These are phyloP conservation scores for Neodiprion pinetum DNA, from an alignment of 1,140 invertebrate genomes.

Conservation along the genomic window DNA sequence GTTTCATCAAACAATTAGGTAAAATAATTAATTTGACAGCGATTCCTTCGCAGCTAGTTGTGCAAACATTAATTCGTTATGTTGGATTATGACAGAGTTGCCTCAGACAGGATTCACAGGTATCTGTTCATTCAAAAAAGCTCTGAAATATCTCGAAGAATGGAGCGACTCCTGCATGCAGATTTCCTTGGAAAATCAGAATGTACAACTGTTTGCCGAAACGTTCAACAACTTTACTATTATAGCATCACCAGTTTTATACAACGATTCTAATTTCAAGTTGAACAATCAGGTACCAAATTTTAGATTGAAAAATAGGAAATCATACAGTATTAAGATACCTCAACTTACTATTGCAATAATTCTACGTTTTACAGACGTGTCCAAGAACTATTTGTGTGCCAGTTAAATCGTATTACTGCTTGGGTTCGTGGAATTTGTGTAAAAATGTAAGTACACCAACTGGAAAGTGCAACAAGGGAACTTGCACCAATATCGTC, in stretches of 20 bases:
- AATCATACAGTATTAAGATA: constrained; percentile 38
- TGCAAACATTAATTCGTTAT: not conserved
- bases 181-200: constrained; percentile 46
- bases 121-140: constrained; percentile 52
- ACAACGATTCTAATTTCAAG: constrained; percentile 39
- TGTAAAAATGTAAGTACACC: constrained; percentile 38
- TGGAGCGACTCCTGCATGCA: constrained; percentile 58
- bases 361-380: constrained; percentile 46
- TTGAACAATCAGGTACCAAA: constrained; percentile 37
- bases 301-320: constrained; percentile 22
- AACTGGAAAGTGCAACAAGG: constrained; percentile 37
- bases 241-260: constrained; percentile 46
- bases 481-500: constrained; percentile 57
- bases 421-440: constrained; percentile 44
- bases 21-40: constrained; percentile 24
- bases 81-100: constrained; percentile 50
- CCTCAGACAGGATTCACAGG: constrained; percentile 54
- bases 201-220: constrained; percentile 46
- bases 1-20: constrained; percentile 48
- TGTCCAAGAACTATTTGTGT: constrained; percentile 64
- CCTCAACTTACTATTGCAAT: constrained; percentile 45
- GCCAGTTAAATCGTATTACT: constrained; percentile 53
- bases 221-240: constrained; percentile 53
- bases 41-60: no score
- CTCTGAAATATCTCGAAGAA: constrained; percentile 56